phyloP scores from a whole-genome alignment of 1,140 invertebrate species.

The Hylyphantes graminicola region DNA sequence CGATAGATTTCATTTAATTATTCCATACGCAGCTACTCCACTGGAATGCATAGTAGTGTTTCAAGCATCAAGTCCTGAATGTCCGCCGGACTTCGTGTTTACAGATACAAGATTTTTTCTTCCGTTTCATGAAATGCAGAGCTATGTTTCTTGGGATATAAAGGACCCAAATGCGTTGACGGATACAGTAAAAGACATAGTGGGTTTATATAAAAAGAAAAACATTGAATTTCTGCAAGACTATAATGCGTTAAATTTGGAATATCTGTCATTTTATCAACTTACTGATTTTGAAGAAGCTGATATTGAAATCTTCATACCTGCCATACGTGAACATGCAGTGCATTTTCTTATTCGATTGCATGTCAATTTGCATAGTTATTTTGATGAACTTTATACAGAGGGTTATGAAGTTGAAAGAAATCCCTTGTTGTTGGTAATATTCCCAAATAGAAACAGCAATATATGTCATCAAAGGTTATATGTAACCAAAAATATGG shows the following conservation, averaged over 20 bases:
- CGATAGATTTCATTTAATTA: slow-evolving; percentile 22
- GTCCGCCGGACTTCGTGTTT: slow-evolving; percentile 43
- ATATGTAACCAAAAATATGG: slow-evolving; percentile 18
- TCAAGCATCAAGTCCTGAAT: slow-evolving; percentile 16
- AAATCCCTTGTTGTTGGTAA: slow-evolving; percentile 6
- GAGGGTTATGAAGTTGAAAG: neutral
- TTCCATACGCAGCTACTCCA: slow-evolving; percentile 27
- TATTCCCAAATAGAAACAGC: slow-evolving; percentile 20
- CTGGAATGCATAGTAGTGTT: slow-evolving; percentile 40
- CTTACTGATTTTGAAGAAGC: slow-evolving; percentile 29
- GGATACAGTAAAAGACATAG: slow-evolving; percentile 19
- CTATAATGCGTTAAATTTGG: slow-evolving; percentile 7
- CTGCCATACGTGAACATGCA: neutral
- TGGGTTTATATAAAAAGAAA: slow-evolving; percentile 26
- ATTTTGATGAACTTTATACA: slow-evolving; percentile 6
- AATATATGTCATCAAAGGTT: slow-evolving; percentile 27
- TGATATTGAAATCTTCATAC: slow-evolving; percentile 42
- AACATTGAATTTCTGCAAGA: slow-evolving; percentile 21
- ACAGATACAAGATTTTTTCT: slow-evolving; percentile 31
- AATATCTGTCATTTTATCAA: slow-evolving; percentile 31
- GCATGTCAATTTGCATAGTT: slow-evolving; percentile 10
- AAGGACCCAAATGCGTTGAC: slow-evolving; percentile 21
- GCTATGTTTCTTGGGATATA: slow-evolving; percentile 16
- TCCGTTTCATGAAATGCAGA: slow-evolving; percentile 22
- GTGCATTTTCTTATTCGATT: slow-evolving; percentile 24